Evolutionary conservation across 2,888 invertebrate species (phyloP).

Genomic region (Drosophila paramelanica): DNA sequence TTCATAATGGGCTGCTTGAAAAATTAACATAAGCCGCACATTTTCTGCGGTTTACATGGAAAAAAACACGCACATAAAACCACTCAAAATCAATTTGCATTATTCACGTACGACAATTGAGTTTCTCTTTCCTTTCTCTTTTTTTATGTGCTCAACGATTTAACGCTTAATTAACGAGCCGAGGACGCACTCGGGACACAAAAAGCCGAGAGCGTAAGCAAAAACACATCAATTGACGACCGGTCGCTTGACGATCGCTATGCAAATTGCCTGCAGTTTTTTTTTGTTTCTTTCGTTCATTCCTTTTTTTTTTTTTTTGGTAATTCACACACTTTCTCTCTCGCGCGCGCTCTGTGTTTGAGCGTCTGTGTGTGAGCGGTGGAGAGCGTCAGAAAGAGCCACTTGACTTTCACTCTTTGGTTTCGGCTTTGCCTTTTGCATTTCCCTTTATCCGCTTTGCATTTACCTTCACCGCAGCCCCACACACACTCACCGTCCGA

Average conservation of each 20-base stretch:
- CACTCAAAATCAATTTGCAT: constrained; percentile 73
- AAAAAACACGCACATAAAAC: constrained; percentile 46
- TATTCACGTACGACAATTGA: constrained; percentile 39
- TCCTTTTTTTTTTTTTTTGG: constrained; percentile 5
- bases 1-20: constrained; percentile 3
- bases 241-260: constrained; percentile 57
- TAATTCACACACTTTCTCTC: constrained; percentile 14
- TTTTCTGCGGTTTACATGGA: constrained; percentile 63
- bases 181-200: constrained; percentile 36
- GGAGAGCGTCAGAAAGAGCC: constrained; percentile 67
- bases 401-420: constrained; percentile 73
- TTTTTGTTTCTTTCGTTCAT: constrained; percentile 1
- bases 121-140: constrained; percentile 22
- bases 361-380: neutral
- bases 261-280: constrained; percentile 65
- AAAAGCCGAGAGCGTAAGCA: constrained; percentile 17
- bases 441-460: constrained; percentile 11
- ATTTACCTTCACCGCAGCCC: constrained; percentile 7
- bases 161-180: constrained; percentile 74
- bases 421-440: constrained; percentile 25
- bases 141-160: constrained; percentile 61
- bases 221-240: constrained; percentile 17
- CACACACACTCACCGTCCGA: constrained; percentile 24
- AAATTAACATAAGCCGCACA: constrained; percentile 73
- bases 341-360: constrained; percentile 12